Evolutionary conservation across 1,140 invertebrate genomes (phyloP).

Genomic region (Colletes latitarsis): DNA sequence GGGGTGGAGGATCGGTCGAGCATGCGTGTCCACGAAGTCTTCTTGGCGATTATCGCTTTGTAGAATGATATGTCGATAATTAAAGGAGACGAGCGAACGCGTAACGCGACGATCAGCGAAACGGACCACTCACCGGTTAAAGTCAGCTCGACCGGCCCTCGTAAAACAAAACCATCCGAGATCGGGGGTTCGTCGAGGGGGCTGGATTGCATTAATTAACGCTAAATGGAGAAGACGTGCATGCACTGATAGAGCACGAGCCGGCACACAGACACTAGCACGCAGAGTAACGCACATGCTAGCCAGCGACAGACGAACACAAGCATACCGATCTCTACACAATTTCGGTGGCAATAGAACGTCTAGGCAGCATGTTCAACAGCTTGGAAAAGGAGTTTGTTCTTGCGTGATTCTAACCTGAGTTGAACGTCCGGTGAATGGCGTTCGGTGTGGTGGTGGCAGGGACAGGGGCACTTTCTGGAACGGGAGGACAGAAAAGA

Average conservation of each 20-base stretch:
- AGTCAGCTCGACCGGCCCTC: slow-evolving; percentile 34
- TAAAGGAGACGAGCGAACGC: slow-evolving; percentile 3
- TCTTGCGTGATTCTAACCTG: slow-evolving; percentile 77
- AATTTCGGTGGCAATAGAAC: slow-evolving; percentile 45
- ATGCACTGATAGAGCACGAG: slow-evolving; percentile 41
- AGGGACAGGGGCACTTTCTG: slow-evolving; percentile 76
- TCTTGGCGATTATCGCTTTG: not conserved
- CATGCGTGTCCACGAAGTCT: not conserved
- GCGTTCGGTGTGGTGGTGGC: slow-evolving; percentile 74
- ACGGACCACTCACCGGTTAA: slow-evolving; percentile 2
- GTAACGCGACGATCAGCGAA: slow-evolving; percentile 21
- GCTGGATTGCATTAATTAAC: slow-evolving; percentile 43
- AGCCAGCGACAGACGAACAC: not conserved
- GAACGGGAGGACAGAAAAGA: slow-evolving; percentile 73
- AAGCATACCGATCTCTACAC: not conserved
- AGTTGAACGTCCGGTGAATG: slow-evolving; percentile 75
- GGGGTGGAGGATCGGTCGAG: no score
- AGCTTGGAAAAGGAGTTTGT: slow-evolving; percentile 68
- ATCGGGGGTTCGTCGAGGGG: no score
- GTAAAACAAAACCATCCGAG: slow-evolving; percentile 40
- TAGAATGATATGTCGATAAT: slow-evolving; percentile 10
- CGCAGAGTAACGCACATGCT: not conserved
- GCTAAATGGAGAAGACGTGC: slow-evolving; percentile 43
- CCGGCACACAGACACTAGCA: not conserved
- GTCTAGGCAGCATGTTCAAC: slow-evolving; percentile 59